Percentiles rank a stretch among this genome's conserved stretches.
Conservation (phyloP, 2,113 vertebrate species). For the Anas platyrhynchos region DNA sequence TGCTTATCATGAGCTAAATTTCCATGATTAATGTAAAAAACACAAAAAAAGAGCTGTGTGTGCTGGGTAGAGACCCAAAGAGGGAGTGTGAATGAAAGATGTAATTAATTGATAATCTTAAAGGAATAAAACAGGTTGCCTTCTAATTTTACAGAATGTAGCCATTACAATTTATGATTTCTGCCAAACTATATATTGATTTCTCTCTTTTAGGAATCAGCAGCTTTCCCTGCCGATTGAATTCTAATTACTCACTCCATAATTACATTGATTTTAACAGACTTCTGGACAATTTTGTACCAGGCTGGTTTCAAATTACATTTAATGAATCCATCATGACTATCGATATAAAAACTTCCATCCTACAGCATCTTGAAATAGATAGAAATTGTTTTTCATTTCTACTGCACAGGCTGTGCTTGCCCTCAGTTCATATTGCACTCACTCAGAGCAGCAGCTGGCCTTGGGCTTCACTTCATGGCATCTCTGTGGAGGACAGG, state of each 20-base stretch:
- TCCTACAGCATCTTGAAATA: neutral
- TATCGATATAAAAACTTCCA: conserved; percentile 3
- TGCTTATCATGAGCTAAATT: neutral
- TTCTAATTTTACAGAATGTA: neutral
- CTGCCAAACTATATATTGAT: conserved; percentile 29
- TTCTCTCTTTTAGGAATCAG: conserved; percentile 22
- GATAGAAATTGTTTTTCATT: conserved; percentile 12
- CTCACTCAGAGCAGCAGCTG: neutral
- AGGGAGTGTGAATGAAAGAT: neutral
- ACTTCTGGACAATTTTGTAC: conserved; percentile 2
- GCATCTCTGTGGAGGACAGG: neutral
- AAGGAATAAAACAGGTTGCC: neutral
- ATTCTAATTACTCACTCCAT: conserved; percentile 24
- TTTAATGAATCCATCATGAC: conserved; percentile 36
- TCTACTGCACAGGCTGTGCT: neutral
- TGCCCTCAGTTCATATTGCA: neutral
- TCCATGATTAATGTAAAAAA: neutral
- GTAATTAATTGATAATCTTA: neutral
- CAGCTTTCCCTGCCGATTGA: neutral
- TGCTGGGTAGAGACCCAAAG: neutral
- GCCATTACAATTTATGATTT: conserved; percentile 7
- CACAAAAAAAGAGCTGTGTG: accelerated
- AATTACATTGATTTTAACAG: conserved; percentile 36
- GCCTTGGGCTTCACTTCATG: neutral
- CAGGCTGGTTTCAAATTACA: conserved; percentile 13